Conservation (phyloP, 2,113 vertebrate genomes). For the Lepus timidus region DNA sequence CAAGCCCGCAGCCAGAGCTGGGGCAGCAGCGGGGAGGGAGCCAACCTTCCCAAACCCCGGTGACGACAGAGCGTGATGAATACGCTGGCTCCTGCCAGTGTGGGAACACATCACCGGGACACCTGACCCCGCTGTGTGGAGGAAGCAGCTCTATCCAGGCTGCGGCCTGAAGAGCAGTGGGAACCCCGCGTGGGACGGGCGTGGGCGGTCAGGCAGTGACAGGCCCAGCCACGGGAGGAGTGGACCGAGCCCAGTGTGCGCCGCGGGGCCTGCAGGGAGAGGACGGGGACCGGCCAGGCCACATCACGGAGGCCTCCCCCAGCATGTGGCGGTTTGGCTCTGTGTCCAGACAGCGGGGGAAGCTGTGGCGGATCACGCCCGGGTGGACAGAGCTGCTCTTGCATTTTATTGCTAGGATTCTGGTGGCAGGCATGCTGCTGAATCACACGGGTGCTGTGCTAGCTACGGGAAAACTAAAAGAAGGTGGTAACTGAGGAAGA, state of each 20-base stretch:
- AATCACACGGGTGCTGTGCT: neutral
- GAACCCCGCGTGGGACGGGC: rapidly evolving
- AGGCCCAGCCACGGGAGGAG: neutral
- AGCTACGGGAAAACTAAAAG: neutral
- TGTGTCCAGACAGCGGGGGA: neutral
- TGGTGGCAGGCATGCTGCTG: neutral
- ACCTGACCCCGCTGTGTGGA: rapidly evolving
- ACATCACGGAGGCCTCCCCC: rapidly evolving
- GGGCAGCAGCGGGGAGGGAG: neutral
- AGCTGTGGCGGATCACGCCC: neutral
- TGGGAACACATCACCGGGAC: too few relatives aligned
- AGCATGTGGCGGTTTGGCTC: neutral
- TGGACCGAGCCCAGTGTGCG: neutral
- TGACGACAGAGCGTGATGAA: too few relatives aligned
- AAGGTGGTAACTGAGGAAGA: neutral
- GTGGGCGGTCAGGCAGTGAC: neutral
- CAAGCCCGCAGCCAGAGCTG: neutral
- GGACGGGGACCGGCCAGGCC: neutral
- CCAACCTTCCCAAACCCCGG: neutral
- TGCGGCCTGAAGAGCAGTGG: neutral
- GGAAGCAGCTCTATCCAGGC: neutral
- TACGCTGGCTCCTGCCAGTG: neutral
- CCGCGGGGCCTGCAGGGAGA: neutral
- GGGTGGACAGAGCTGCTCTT: neutral
- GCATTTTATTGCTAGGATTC: neutral